Conservation (phyloP, 1,140 invertebrate genomes). For the Odontomachus brunneus region DNA sequence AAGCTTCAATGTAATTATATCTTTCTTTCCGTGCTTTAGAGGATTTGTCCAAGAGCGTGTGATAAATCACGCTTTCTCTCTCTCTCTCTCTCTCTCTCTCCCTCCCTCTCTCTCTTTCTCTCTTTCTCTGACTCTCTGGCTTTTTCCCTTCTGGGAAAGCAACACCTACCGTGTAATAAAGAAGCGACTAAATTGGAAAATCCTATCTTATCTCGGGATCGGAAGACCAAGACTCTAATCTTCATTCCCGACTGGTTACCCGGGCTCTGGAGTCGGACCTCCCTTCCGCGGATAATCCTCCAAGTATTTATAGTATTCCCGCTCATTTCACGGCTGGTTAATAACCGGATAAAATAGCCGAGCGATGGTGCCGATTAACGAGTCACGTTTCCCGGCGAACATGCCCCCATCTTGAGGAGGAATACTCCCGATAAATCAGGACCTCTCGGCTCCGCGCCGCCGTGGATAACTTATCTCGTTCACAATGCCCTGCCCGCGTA, state of each 20-base stretch:
- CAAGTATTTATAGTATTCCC: constrained; percentile 40
- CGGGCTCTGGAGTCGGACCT: background rate
- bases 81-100: background rate
- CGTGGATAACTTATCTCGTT: constrained; percentile 21
- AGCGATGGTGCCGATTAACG: constrained; percentile 65
- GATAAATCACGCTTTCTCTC: too few species aligned
- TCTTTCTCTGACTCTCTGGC: background rate
- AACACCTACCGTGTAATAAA: constrained; percentile 28
- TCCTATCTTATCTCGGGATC: constrained; percentile 40
- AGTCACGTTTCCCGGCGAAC: constrained; percentile 63
- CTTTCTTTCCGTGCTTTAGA: too few species aligned
- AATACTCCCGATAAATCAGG: constrained; percentile 60
- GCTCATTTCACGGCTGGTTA: constrained; percentile 54
- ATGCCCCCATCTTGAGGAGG: constrained; percentile 49
- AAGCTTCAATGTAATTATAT: too few species aligned
- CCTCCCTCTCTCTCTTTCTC: background rate
- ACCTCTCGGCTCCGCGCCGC: constrained; percentile 12
- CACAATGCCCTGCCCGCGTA: constrained; percentile 27
- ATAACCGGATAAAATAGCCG: constrained; percentile 51
- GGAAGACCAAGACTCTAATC: constrained; percentile 36
- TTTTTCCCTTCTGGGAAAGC: background rate
- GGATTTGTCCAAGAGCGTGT: too few species aligned
- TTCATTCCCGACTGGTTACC: background rate
- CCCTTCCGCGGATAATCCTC: constrained; percentile 40
- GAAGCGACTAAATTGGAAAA: constrained; percentile 36